phyloP scores from a whole-genome alignment of 2,888 invertebrate genomes.

The Sthenelais limicola region DNA sequence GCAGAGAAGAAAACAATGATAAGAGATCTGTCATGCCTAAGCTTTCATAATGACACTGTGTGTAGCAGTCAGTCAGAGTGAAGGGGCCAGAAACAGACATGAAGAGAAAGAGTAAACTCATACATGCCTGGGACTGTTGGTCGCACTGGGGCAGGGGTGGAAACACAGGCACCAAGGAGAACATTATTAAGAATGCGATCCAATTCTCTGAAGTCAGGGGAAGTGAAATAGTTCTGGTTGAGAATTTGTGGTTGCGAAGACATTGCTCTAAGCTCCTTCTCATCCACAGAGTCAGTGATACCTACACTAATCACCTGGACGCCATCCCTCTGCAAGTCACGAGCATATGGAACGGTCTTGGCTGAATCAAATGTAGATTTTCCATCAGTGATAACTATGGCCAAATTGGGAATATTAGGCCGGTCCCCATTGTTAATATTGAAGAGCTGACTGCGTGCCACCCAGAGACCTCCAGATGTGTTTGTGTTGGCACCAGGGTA shows the following conservation, averaged over 20 bases:
- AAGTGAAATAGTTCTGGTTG: constrained; percentile 29
- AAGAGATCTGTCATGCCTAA: too few relatives aligned
- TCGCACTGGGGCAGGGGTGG: constrained; percentile 17
- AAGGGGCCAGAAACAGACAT: too few relatives aligned
- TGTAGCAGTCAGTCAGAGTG: too few relatives aligned
- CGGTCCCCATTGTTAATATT: constrained; percentile 26
- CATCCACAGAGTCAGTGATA: constrained; percentile 31
- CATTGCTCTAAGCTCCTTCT: constrained; percentile 29
- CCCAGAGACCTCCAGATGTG: constrained; percentile 14
- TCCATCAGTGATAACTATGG: constrained; percentile 40
- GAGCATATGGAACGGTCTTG: constrained; percentile 37
- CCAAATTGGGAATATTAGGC: constrained; percentile 28
- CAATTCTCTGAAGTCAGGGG: constrained; percentile 21
- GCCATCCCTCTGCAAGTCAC: neutral
- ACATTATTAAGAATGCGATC: neutral
- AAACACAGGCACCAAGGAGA: neutral
- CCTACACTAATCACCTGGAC: constrained; percentile 35
- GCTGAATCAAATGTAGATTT: constrained; percentile 36
- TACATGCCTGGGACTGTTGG: too few relatives aligned
- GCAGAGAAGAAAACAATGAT: too few relatives aligned
- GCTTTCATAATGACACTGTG: too few relatives aligned
- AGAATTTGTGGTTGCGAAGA: constrained; percentile 36
- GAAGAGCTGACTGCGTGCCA: constrained; percentile 9
- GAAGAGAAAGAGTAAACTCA: too few relatives aligned
- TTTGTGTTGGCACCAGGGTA: constrained; percentile 21